Evolutionary conservation across 2,113 vertebrate genomes (phyloP), one percentile per base, ranked within the genome.

Genomic region (Baryphthengus martii): DNA sequence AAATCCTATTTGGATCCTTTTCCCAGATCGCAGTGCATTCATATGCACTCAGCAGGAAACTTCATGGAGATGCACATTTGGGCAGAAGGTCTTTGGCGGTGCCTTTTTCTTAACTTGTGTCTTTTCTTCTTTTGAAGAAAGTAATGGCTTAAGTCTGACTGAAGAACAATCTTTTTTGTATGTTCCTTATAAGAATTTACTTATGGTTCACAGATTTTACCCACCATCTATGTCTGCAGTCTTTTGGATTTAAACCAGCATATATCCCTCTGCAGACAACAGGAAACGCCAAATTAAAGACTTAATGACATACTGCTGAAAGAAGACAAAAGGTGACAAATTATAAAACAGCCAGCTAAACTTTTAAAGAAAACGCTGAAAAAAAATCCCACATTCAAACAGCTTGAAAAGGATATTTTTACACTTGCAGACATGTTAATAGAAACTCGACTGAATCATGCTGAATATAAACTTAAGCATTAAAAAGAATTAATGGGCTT

Each of bases 101-200:
- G 97, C 97, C 97, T 98, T 98, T 98, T 98, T 98, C 98, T 98
- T 98, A 98, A 98, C 98, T 98, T 98, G 97, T 98, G 98, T 97
- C 98, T 98, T 98, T 98, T 98, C 98, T 98, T 98, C 98, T 98
- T 98, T 98, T 98, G 98, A 98, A 98, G 98, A 98, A 98, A 98
- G 98, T 98, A 98, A 98, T 98, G 98, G 98, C 98, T 98, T 98
- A 98, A 98, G 97, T 98, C 98, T 98, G 98, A 98, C 97, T 97
- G 97, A 98, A 98, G 98, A 98, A 97, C 98, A 98, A 94, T 98
- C 97, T 98, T 98, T 98, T 98, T 98, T 98, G 98, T 98, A 98
- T 96, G 97, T 98, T 97, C 97, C 97, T 97, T 97, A 98, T 98
- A 97, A 96, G 97, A 97, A 98, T 98, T 98, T 98, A 98, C 97